A percentile compares a stretch with the other conserved stretches of the same genome.
Evolutionary conservation across 2,888 invertebrate genomes (phyloP).

Genomic region (Drosophila subquinaria): DNA sequence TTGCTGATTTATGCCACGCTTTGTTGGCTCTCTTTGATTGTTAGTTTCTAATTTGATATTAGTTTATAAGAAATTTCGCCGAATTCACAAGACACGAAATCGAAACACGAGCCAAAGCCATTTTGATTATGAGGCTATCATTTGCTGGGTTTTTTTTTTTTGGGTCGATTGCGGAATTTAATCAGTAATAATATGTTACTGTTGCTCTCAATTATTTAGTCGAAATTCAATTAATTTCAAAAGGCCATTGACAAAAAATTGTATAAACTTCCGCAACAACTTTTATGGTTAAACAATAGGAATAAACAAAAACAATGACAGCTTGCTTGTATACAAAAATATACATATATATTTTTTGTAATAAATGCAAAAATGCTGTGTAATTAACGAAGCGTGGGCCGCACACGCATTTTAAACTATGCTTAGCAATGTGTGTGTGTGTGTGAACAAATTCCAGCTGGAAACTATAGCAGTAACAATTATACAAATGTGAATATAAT

Average conservation of each 20-base stretch:
- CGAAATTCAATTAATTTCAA: conserved; percentile 37
- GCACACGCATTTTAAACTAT: conserved; percentile 54
- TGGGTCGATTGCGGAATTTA: conserved; percentile 49
- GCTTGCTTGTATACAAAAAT: conserved; percentile 25
- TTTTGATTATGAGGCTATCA: conserved; percentile 59
- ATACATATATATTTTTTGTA: conserved; percentile 25
- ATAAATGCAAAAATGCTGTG: conserved; percentile 60
- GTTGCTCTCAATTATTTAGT: conserved; percentile 44
- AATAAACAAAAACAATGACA: conserved; percentile 48
- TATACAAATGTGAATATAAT: conserved; percentile 22
- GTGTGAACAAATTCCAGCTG: conserved; percentile 51
- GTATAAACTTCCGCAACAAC: conserved; percentile 62
- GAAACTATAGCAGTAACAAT: conserved; percentile 40
- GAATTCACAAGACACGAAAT: conserved; percentile 35
- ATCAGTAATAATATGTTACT: conserved; percentile 49
- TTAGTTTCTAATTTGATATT: conserved; percentile 56
- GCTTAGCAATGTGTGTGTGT: conserved; percentile 17
- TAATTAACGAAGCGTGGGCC: conserved; percentile 70
- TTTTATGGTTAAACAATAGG: conserved; percentile 48
- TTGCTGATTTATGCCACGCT: conserved; percentile 60
- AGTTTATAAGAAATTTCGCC: conserved; percentile 31
- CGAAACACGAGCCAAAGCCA: conserved; percentile 39
- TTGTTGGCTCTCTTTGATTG: conserved; percentile 58
- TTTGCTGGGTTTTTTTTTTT: conserved; percentile 10
- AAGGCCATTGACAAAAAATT: conserved; percentile 44